Evolutionary conservation across 2,113 vertebrate species (phyloP).

Genomic region (Marmota monax): DNA sequence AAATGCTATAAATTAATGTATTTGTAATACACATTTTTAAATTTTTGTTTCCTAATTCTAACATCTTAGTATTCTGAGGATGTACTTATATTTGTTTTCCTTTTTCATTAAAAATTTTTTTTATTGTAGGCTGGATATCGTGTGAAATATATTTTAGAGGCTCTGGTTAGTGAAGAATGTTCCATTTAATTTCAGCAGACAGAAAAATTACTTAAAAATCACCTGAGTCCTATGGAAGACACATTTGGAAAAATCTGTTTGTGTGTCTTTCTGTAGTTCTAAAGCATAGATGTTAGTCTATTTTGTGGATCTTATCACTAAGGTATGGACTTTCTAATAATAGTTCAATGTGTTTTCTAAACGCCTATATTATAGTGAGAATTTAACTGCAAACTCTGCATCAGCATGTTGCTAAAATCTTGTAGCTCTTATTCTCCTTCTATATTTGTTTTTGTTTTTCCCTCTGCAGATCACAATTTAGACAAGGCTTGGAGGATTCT

Average conservation of each 20-base stretch:
- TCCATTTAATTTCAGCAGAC: background rate
- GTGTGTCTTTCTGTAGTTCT: background rate
- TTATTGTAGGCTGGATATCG: background rate
- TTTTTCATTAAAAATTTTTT: background rate
- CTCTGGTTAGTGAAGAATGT: background rate
- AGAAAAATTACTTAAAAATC: background rate
- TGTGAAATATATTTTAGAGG: background rate
- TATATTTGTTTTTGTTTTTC: constrained; percentile 12
- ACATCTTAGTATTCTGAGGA: background rate
- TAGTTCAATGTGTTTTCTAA: background rate
- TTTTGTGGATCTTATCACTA: background rate
- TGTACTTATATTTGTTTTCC: background rate
- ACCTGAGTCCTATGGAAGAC: background rate
- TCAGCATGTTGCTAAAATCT: background rate
- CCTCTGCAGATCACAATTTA: background rate
- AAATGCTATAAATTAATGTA: background rate
- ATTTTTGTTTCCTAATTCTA: background rate
- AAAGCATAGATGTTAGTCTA: background rate
- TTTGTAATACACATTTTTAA: background rate
- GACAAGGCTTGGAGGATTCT: background rate
- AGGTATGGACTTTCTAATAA: background rate
- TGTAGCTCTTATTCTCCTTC: background rate
- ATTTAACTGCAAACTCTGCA: background rate
- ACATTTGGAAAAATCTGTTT: background rate
- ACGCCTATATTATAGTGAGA: background rate